Percentiles rank a stretch among this genome's conserved stretches.
phyloP scores from a whole-genome alignment of 1,140 invertebrate genomes.

The Drosophila obscura region DNA sequence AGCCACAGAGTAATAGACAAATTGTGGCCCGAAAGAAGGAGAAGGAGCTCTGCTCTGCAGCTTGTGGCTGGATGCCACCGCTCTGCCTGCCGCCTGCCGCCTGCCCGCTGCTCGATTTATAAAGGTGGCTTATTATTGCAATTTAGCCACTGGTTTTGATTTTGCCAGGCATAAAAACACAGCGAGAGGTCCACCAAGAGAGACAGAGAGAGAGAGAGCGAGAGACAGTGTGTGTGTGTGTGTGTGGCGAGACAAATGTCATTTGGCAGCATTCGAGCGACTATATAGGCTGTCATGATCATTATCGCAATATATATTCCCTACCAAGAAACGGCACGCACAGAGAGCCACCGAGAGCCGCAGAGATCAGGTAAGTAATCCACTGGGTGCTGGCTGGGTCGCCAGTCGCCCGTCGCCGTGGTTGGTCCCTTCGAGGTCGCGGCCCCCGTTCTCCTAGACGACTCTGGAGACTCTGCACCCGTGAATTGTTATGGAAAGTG shows the following conservation, averaged over 20 bases:
- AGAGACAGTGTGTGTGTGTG: slow-evolving; percentile 7
- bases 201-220: slow-evolving; percentile 4
- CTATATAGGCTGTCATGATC: slow-evolving; percentile 84
- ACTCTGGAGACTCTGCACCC: slow-evolving; percentile 12
- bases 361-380: slow-evolving; percentile 51
- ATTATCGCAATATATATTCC: slow-evolving; percentile 82
- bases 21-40: slow-evolving; percentile 33
- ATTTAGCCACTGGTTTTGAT: slow-evolving; percentile 84
- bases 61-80: slow-evolving; percentile 5
- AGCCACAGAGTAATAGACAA: slow-evolving; percentile 63
- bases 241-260: slow-evolving; percentile 72
- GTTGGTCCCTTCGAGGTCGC: slow-evolving; percentile 44
- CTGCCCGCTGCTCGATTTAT: slow-evolving; percentile 71
- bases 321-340: slow-evolving; percentile 59
- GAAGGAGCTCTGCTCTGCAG: too few relatives aligned
- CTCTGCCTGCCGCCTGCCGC: slow-evolving; percentile 6
- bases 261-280: slow-evolving; percentile 82
- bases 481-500: slow-evolving; percentile 53
- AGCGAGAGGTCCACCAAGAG: slow-evolving; percentile 38
- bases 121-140: slow-evolving; percentile 84
- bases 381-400: slow-evolving; percentile 69
- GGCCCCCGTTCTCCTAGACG: neutral
- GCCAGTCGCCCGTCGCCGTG: slow-evolving; percentile 11
- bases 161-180: slow-evolving; percentile 70
- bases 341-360: slow-evolving; percentile 13